Evolutionary conservation across 2,797 vertebrate genomes (phyloP), one percentile per base, ranked within the genome.

Genomic region (Premnoplex brunnescens): DNA sequence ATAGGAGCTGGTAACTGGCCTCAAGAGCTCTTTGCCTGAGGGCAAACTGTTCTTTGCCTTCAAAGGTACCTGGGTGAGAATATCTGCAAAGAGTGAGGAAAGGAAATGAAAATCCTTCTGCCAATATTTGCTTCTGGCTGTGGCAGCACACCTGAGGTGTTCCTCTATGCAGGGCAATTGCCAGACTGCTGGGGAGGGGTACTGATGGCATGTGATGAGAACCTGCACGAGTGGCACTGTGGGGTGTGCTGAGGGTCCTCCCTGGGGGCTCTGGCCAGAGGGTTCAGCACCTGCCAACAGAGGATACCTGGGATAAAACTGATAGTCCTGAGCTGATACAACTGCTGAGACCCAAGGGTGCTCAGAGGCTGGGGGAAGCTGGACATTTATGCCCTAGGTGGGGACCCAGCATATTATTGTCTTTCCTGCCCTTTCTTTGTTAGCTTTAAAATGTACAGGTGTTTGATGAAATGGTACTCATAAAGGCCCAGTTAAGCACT

Each of bases 271-370:
- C 28, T 14, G 24, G 13, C 1, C 1, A 21, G 9, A 75, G 18
- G 27, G 10, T 23, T 85, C 10, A 6, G 48, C 30, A n/a, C 30
- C 5, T 6, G 16, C 5, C 3, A 7, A 8, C 0, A 3, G 26
- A 24, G 7, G 9, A 34, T 49, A 22, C 24, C 20, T 19, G 34
- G 39, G 36, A 7, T 16, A 34, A 83, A 85, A 34, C 5, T 21
- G 19, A 12, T 18, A 12, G 4, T 54, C 8, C 73, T 36, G 43
- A 75, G 30, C n/a, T 62, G 14, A 37, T 7, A 9, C 4, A 34
- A 7, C 1, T 88, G 10, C 32, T 72, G 58, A 39, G 20, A 88
- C 12, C 2, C 0, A 0, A 27, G 34, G 20, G 49, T 14, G 0
- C 13, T 55, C 49, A n/a, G 60, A 5, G 12, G 4, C 9, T 30